A percentile compares a stretch with the other conserved stretches of the same genome.
These are phyloP conservation scores for Mesocentrotus franciscanus DNA, from an alignment of 53 echinoderm and acorn worm genomes.

Conservation along the genomic window DNA sequence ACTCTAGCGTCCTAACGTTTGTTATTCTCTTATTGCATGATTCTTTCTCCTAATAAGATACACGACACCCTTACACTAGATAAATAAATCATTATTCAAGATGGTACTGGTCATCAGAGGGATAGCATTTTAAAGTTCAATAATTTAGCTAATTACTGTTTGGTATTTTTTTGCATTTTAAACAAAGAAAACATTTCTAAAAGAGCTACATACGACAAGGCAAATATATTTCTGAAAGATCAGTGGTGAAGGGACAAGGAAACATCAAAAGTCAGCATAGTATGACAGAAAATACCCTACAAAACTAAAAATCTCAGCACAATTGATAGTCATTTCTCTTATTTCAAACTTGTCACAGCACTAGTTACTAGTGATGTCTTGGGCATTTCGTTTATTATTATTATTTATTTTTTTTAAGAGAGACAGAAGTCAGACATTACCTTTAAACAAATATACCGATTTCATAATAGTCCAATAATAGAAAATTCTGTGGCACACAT, in stretches of 20 bases:
- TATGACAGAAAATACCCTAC: constrained; percentile 39
- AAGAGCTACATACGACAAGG: constrained; percentile 60
- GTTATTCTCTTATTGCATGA: constrained; percentile 53
- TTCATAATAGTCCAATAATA: constrained; percentile 50
- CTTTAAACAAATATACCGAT: constrained; percentile 31
- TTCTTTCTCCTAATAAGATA: not conserved
- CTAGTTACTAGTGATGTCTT: constrained; percentile 20
- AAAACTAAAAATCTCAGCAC: constrained; percentile 60
- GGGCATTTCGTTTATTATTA: constrained; percentile 34
- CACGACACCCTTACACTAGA: not conserved
- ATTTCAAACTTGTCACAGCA: constrained; percentile 53
- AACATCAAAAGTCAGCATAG: constrained; percentile 49
- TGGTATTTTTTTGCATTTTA: constrained; percentile 49
- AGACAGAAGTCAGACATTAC: constrained; percentile 11
- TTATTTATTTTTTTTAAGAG: not conserved
- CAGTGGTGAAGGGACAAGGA: constrained; percentile 56
- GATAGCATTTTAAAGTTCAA: constrained; percentile 31
- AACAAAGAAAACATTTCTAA: constrained; percentile 60
- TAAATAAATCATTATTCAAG: constrained; percentile 49
- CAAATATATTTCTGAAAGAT: constrained; percentile 66
- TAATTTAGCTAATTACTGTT: constrained; percentile 65
- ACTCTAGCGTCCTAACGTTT: not conserved
- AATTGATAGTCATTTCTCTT: constrained; percentile 35
- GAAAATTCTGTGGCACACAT: constrained; percentile 59
- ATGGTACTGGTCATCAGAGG: constrained; percentile 37